Base-by-base conservation (phyloP, 2,888 invertebrate species). In the Melinaea menophilus region DNA sequence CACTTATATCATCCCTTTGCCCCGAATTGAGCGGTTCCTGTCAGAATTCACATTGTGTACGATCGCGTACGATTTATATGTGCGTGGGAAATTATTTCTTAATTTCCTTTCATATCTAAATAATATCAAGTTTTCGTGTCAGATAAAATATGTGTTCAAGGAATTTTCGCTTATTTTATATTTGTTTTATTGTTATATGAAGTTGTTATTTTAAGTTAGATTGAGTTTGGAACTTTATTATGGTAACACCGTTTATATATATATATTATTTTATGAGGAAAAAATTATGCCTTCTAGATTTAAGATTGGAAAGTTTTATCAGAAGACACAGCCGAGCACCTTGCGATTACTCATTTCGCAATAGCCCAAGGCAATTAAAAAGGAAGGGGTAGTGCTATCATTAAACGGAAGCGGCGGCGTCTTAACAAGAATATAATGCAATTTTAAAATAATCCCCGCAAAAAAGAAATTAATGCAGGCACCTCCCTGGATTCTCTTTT, bases 361-460 rank as follows among this genome's bases (percentile, higher is more conserved):
- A 88, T 90, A 87, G 90, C 90, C 87, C 76, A 73, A 74, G 88
- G 90, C 90, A 90, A 90, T 90, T 89, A 88, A 90, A 87, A 88
- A 85, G 85, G 84, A 90, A 89, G 82, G 89, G 90, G 89, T 90
- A 90, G 84, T 89, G 81, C 80, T 87, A 89, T 88, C 89, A 86
- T 89, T 88, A 90, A 85, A 86, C 85, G 80, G 84, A 84, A 82
- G 85, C 82, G 80, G 78, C 82, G 83, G 79, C 86, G 85, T 86
- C 89, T 88, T 89, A 90, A 90, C 89, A 90, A 88, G 89, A 90
- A 88, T 90, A 89, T 90, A 90, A 90, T 90, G 90, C 90, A 90
- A 90, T 90, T 90, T 90, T 88, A 90, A 90, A 90, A 90, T 90
- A 90, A 90, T 90, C 90, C 89, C 85, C 88, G 81, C 90, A 89